Base-by-base conservation (phyloP, 53 echinoderm and acorn worm genomes). In the Holothuria leucospilota region DNA sequence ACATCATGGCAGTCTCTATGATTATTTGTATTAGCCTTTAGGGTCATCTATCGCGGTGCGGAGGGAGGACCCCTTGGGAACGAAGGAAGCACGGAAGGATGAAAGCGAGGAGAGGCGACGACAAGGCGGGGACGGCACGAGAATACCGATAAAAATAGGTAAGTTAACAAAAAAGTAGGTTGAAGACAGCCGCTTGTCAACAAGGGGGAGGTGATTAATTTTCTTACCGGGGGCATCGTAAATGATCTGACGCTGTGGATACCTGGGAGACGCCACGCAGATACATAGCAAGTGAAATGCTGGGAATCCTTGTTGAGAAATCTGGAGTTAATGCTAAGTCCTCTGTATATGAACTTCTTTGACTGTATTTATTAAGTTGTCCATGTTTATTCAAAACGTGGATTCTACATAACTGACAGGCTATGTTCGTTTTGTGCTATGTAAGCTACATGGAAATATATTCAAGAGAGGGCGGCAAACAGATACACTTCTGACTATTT, bases 61-160 rank as follows among this genome's bases (percentile, higher is more conserved):
- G 26, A 24, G 14, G 28, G 80, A 38, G 59, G 80, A 60, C 61
- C 80, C 80, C 80, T 60, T 80, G 80, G 80, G 80, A 80, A 61
- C 30, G 38, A n/a, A 80, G 80, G 80, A 59, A 38, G 61, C 80
- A 80, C 80, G 80, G 80, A 80, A 80, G 61, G 80, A 80, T 80
- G 80, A 80, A 80, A 80, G 80, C 61, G 62, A 59, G 59, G 14
- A 51, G 20, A 80, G 80, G 80, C 80, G 80, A 80, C 80, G 80
- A 80, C 80, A 80, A 34, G 80, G 60, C 61, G 24, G 38, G 29
- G 59, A 26, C 60, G 80, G 75, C 75, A 24, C 59, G 24, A 61
- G 61, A 80, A 80, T 80, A 61, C 80, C 80, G 80, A 80, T 80
- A 80, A 80, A 80, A 60, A 80, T 78, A 80, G 80, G 80, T 80